Evolutionary conservation across 1,140 invertebrate species (phyloP), one percentile per base, ranked within the genome.

Genomic region (Leptinotarsa lineolata): DNA sequence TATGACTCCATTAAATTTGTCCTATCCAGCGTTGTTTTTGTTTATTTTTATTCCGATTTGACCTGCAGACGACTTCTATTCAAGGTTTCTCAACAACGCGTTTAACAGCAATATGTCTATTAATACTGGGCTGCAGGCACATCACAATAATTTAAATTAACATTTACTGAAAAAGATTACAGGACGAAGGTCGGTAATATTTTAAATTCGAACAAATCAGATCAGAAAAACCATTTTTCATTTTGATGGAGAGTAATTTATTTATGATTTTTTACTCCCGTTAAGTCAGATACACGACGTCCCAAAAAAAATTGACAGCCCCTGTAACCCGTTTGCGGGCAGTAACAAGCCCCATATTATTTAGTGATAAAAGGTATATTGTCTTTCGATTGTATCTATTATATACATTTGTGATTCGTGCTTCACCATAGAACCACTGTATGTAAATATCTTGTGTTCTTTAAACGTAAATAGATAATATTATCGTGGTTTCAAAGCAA

Each of bases 31-130:
- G 44, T 46, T 68, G 66, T 20, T 46, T 68, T 68, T 68, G 24
- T 74, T 69, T 74, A 65, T 69, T 70, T 69, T 63, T 74, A 70
- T 74, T 45, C 72, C 54, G 59, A 70, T 76, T 75, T 78, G 79
- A 79, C 79, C 79, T 80, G 77, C 72, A 79, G 79, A 80, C 79
- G 77, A 79, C 77, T 78, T 79, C 77, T 76, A 72, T 69, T 80
- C 79, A 80, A 80, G 77, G 79, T 79, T 76, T 67, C 63, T 16
- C 30, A 69, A 46, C 65, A 46, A n/a, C 66, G 20, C 15, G 66
- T 45, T 68, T 18, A 18, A 22, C 20, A 64, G 21, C 61, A 64
- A 16, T 22, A 13, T 22, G 2, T 64, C 61, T 64, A 30, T 64
- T 30, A 64, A 64, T 30, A 64, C 61, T 15, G 61, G 21, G 24